Conservation (phyloP, 1,140 invertebrate genomes). For the Radopholus similis region DNA sequence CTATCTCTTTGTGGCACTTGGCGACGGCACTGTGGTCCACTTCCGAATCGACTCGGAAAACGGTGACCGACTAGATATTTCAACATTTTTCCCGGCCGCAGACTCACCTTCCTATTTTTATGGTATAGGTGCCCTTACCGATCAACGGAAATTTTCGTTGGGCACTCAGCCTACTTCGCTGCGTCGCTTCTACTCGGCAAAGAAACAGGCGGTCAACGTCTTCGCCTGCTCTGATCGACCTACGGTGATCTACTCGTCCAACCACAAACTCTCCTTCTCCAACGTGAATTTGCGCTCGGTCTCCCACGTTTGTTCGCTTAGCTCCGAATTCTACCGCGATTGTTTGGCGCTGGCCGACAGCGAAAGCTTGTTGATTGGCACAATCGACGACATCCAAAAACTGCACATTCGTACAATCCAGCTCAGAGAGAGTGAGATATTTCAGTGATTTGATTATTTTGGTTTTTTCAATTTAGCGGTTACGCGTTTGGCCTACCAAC, state of each 20-base stretch:
- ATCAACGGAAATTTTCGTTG: slow-evolving; percentile 72
- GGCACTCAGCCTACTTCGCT: slow-evolving; percentile 87
- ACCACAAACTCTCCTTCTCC: slow-evolving; percentile 96
- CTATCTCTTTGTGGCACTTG: slow-evolving; percentile 71
- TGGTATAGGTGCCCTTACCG: slow-evolving; percentile 52
- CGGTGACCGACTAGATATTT: no score
- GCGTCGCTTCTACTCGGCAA: slow-evolving; percentile 76
- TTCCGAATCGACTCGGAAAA: slow-evolving; percentile 66
- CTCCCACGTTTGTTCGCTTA: slow-evolving; percentile 94
- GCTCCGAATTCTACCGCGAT: slow-evolving; percentile 64
- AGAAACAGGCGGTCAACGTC: slow-evolving; percentile 76
- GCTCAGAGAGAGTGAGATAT: slow-evolving; percentile 74
- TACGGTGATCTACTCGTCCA: slow-evolving; percentile 96
- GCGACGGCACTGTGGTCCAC: slow-evolving; percentile 96
- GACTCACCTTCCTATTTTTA: not conserved
- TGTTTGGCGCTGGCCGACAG: slow-evolving; percentile 87
- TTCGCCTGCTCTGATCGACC: slow-evolving; percentile 97
- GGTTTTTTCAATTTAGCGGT: slow-evolving; percentile 63
- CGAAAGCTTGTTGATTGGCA: slow-evolving; percentile 70
- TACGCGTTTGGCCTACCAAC: slow-evolving; percentile 69
- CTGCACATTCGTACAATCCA: slow-evolving; percentile 72
- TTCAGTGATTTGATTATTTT: not conserved
- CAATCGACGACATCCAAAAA: slow-evolving; percentile 68
- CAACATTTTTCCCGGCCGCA: not conserved
- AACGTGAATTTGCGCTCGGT: slow-evolving; percentile 98